Percentiles rank a stretch among this genome's conserved stretches.
Conservation (phyloP, 2,888 invertebrate species). For the Leucoma salicis region DNA sequence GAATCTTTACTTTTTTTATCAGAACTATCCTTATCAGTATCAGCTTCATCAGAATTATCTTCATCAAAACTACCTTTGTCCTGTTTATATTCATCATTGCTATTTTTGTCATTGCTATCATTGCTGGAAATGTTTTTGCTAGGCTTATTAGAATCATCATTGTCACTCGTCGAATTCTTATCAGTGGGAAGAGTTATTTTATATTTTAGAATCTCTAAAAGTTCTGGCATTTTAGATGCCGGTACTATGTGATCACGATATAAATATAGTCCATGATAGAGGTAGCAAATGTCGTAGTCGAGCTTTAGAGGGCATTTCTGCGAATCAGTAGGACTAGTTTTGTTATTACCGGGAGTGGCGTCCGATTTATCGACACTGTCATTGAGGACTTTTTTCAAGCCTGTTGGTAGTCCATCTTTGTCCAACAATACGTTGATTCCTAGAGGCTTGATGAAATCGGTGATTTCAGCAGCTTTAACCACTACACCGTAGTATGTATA, state of each 20-base stretch:
- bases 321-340: background rate
- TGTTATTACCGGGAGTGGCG: background rate
- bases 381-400: background rate
- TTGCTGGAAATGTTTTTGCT: too few relatives aligned
- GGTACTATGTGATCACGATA: background rate
- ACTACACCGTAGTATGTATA: background rate
- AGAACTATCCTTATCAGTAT: too few relatives aligned
- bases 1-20: too few relatives aligned
- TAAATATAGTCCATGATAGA: background rate
- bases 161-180: background rate
- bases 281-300: background rate
- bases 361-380: background rate
- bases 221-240: slow-evolving; percentile 2
- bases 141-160: background rate
- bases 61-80: too few relatives aligned
- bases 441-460: background rate
- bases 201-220: background rate
- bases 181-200: slow-evolving; percentile 1
- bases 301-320: background rate
- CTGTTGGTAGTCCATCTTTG: background rate
- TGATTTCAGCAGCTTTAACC: slow-evolving; percentile 1
- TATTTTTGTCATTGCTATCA: too few relatives aligned
- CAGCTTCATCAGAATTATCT: too few relatives aligned
- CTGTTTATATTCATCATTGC: too few relatives aligned
- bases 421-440: background rate